phyloP scores from a whole-genome alignment of 2,888 invertebrate genomes.

The Trisateles emortualis region DNA sequence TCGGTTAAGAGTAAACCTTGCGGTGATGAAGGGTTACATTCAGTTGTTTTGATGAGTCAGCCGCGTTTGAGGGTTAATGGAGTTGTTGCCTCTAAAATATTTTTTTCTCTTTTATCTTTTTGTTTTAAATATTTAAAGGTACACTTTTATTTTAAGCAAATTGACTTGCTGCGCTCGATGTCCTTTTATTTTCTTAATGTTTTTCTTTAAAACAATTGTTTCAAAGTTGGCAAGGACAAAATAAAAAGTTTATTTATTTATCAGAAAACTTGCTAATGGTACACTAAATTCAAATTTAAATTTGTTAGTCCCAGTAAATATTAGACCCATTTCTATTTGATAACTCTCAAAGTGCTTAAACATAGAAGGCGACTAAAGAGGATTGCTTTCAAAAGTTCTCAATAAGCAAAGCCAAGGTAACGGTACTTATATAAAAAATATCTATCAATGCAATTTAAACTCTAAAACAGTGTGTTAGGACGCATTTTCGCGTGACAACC shows the following conservation, averaged over 20 bases:
- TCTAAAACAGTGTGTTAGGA: slow-evolving; percentile 1
- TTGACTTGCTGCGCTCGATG: no score
- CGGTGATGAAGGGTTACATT: slow-evolving; percentile 40
- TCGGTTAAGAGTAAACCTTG: slow-evolving; percentile 49
- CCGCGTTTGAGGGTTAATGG: slow-evolving; percentile 31
- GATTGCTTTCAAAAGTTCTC: slow-evolving; percentile 31
- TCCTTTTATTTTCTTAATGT: no score
- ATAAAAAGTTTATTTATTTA: no score
- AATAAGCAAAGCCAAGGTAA: slow-evolving; percentile 21
- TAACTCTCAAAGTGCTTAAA: slow-evolving; percentile 28
- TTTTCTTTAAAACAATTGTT: no score
- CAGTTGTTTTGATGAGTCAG: slow-evolving; percentile 34
- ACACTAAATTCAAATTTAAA: neutral
- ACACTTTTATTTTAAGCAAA: neutral
- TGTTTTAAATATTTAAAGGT: neutral
- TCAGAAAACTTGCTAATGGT: neutral
- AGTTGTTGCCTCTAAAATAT: slow-evolving; percentile 11
- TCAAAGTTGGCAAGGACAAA: no score
- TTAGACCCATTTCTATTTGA: slow-evolving; percentile 8
- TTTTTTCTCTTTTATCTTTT: slow-evolving; percentile 8
- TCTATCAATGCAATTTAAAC: slow-evolving; percentile 17
- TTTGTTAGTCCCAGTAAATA: neutral
- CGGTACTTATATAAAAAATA: slow-evolving; percentile 18
- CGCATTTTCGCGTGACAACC: slow-evolving; percentile 4
- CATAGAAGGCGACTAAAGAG: slow-evolving; percentile 17